These are phyloP conservation scores for Butastur rufipennis DNA, from an alignment of 2,113 vertebrate species.

Conservation along the genomic window DNA sequence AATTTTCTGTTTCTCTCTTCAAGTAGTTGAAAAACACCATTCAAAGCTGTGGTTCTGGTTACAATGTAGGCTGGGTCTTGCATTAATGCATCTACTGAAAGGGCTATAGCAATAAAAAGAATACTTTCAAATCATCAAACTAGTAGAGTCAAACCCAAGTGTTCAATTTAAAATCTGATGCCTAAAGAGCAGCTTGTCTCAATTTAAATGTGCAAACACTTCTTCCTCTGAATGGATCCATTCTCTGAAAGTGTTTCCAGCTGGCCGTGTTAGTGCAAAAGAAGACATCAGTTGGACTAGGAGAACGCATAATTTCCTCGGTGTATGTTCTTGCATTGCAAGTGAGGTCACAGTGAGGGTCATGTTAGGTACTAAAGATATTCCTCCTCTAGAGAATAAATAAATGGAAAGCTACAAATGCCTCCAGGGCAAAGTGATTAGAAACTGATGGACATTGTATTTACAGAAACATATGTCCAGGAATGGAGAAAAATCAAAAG, in stretches of 20 bases:
- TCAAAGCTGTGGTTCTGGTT: background rate
- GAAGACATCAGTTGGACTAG: constrained; percentile 19
- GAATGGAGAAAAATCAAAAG: constrained; percentile 20
- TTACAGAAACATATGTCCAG: constrained; percentile 36
- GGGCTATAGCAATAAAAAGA: background rate
- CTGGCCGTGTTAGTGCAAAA: constrained; percentile 33
- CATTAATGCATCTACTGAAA: background rate
- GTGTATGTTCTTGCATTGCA: constrained; percentile 18
- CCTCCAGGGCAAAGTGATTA: constrained; percentile 21
- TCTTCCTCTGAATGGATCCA: constrained; percentile 37
- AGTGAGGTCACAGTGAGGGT: constrained; percentile 27
- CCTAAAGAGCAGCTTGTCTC: constrained; percentile 45
- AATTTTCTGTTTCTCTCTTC: background rate
- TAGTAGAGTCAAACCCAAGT: background rate
- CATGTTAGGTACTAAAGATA: constrained; percentile 54
- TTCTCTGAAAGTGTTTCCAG: constrained; percentile 53
- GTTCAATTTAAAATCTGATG: constrained; percentile 35
- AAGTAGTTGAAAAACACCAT: background rate
- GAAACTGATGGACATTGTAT: constrained; percentile 30
- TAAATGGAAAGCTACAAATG: constrained; percentile 36
- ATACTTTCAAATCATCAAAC: constrained; percentile 5
- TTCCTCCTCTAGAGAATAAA: constrained; percentile 28
- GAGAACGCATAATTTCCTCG: constrained; percentile 3
- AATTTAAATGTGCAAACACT: constrained; percentile 47
- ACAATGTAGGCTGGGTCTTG: background rate